A percentile compares a stretch with the other conserved stretches of the same genome.
phyloP scores from a whole-genome alignment of 2,888 invertebrate genomes.

The Entomobrya multifasciata region DNA sequence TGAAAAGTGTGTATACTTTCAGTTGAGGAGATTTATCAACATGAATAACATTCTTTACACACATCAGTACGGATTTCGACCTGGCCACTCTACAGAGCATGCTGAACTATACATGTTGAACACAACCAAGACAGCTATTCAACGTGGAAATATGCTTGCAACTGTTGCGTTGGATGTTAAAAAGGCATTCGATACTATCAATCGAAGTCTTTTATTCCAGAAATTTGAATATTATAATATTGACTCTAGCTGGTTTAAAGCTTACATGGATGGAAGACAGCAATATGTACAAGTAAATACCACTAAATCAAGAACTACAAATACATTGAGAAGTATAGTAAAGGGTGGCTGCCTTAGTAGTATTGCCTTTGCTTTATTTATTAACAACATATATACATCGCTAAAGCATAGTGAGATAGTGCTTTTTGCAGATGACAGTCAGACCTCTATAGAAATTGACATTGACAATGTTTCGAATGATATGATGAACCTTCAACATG shows the following conservation, averaged over 20 bases:
- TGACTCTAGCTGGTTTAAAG: conserved; percentile 20
- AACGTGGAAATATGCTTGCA: neutral
- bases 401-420: neutral
- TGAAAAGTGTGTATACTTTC: no score
- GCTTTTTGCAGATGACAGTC: conserved; percentile 46
- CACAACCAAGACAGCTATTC: neutral
- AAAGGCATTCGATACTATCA: no score
- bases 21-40: no score
- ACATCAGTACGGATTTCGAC: no score
- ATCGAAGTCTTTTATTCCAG: neutral
- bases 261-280: conserved; percentile 15
- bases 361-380: conserved; percentile 1
- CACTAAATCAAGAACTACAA: neutral
- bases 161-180: conserved; percentile 40
- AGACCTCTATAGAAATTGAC: neutral
- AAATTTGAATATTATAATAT: conserved; percentile 34
- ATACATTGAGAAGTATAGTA: neutral
- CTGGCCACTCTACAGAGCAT: conserved; percentile 59
- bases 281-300: neutral
- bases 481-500: neutral
- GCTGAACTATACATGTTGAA: conserved; percentile 33
- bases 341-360: conserved; percentile 34
- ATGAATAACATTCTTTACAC: no score
- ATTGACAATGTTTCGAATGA: neutral
- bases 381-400: conserved; percentile 1